phyloP scores from a whole-genome alignment of 2,113 vertebrate genomes.

The Sturnus vulgaris region DNA sequence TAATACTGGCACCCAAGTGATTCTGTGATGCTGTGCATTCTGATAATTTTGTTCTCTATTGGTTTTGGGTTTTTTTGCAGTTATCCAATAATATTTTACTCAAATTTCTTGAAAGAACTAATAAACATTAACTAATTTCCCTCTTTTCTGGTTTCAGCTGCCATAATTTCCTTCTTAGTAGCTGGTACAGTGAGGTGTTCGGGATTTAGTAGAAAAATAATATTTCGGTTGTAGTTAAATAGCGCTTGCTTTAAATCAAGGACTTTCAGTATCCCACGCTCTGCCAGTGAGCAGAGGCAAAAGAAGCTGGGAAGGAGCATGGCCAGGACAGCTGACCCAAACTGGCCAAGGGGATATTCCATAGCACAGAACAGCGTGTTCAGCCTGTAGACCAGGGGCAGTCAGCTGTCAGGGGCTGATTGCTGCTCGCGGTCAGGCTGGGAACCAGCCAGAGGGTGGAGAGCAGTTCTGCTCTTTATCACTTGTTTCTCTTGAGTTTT shows the following conservation, averaged over 20 bases:
- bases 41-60: not conserved
- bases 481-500: not conserved
- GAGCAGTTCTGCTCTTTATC: not conserved
- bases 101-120: not conserved
- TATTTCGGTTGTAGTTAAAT: not conserved
- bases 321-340: not conserved
- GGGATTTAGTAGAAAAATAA: not conserved
- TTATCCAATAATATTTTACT: not conserved
- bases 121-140: not conserved
- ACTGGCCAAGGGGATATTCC: not conserved
- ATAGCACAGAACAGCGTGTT: accelerated
- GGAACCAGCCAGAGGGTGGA: not conserved
- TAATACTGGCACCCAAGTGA: not conserved
- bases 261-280: not conserved
- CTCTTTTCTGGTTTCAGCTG: not conserved
- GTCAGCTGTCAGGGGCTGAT: not conserved
- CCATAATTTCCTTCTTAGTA: not conserved
- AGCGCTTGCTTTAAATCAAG: not conserved
- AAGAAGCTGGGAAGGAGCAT: not conserved
- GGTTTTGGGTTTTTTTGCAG: not conserved
- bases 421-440: not conserved
- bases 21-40: not conserved
- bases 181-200: not conserved
- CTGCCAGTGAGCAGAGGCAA: not conserved
- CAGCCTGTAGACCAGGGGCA: no score